Conservation (phyloP, 2,888 invertebrate genomes). For the Neoaliturus tenellus region DNA sequence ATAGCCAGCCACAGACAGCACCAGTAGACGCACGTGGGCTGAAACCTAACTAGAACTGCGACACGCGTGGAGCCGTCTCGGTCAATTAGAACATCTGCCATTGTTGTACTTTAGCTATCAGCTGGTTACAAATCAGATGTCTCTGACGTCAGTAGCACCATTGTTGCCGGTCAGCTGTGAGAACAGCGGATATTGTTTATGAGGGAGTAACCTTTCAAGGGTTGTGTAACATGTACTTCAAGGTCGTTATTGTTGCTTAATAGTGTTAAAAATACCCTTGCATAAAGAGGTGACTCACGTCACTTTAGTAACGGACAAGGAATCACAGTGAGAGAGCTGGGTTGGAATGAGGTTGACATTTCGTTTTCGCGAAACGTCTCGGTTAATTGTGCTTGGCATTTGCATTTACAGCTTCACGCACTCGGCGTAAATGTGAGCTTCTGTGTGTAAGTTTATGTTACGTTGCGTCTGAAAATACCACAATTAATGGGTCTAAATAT, state of each 20-base stretch:
- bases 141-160: slow-evolving; percentile 35
- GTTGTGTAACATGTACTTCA: slow-evolving; percentile 31
- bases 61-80: not conserved
- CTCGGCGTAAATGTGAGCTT: not conserved
- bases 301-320: too few relatives aligned
- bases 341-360: not conserved
- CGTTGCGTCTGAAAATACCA: not conserved
- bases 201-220: slow-evolving; percentile 19
- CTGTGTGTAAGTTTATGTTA: not conserved
- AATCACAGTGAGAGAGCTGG: not conserved
- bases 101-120: slow-evolving; percentile 31
- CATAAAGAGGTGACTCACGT: not conserved
- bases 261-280: slow-evolving; percentile 24
- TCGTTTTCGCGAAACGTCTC: not conserved
- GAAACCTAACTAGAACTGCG: not conserved
- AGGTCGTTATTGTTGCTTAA: slow-evolving; percentile 16
- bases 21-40: not conserved
- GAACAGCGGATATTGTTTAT: not conserved
- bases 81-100: slow-evolving; percentile 20
- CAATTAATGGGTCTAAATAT: too few relatives aligned
- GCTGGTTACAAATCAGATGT: slow-evolving; percentile 49
- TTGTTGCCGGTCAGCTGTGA: slow-evolving; percentile 32
- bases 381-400: not conserved
- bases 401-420: not conserved
- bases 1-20: not conserved